Evolutionary conservation across 1,140 invertebrate genomes (phyloP), one percentile per base, ranked within the genome.

Genomic region (Catajapyx aquilonaris): DNA sequence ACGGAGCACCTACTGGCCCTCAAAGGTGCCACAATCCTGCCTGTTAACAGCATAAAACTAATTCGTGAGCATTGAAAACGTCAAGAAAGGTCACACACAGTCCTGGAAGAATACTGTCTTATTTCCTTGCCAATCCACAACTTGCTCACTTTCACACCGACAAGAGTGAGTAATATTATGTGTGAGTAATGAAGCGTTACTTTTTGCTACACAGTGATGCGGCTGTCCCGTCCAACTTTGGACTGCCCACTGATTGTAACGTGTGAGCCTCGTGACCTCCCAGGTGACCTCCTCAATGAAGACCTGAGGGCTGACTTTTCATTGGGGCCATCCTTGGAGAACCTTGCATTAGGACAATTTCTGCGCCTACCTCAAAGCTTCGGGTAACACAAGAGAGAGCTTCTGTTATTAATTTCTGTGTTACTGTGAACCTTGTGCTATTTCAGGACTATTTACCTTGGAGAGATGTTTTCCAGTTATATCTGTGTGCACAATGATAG

Each of bases 381-480:
- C 66, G 88, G 76, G 88, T 60, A 74, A 28, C 7, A 28, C 13
- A 28, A 7, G 13, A 13, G 13, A 28, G 23, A 28, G 13, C 7
- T 28, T 7, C 13, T 7, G 23, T 28, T 28, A 28, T 28, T 9
- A 28, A 13, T 13, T 13, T 28, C 7, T 28, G 13, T 28, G 23
- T 28, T 28, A 7, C 7, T 28, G 13, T 7, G 23, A 7, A 28
- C 23, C 13, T 28, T 28, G 13, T 28, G 13, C 44, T 37, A 45
- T 59, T 68, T 46, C 53, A 77, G 76, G 33, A 80, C 76, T 56
- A 78, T 83, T 46, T 81, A 81, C 56, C 55, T 84, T 18, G 94
- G 94, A 15, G 93, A 97, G 68, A 96, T 87, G 17, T 97, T 97
- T 64, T 87, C 90, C 1, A 88, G 90, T 56, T 96, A 94, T 53